Conservation (phyloP, 2,113 vertebrate genomes). For the Sterrhoptilus dennistouni region DNA sequence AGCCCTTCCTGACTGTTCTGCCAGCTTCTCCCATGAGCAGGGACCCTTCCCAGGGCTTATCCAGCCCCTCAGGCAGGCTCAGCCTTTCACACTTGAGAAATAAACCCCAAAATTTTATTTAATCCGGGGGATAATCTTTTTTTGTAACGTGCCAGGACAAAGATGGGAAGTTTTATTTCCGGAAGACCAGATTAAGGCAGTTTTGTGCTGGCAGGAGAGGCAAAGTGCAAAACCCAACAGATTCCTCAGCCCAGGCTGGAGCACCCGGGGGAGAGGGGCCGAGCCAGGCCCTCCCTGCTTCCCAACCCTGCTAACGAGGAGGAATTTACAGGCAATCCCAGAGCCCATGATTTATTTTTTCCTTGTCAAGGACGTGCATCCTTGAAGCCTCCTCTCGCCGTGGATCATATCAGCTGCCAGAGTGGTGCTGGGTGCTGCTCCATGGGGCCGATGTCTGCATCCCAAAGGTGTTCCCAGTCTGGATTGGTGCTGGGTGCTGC, state of each 20-base stretch:
- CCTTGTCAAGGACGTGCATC: conserved; percentile 37
- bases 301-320: background rate
- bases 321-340: conserved; percentile 29
- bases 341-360: conserved; percentile 20
- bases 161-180: conserved; percentile 25
- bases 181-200: background rate
- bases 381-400: background rate
- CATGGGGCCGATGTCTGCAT: rapidly evolving
- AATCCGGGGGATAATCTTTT: conserved; percentile 19
- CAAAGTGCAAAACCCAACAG: background rate
- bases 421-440: rapidly evolving
- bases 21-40: background rate
- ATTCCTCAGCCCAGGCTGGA: rapidly evolving
- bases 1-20: background rate
- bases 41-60: background rate
- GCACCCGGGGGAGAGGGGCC: background rate
- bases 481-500: background rate
- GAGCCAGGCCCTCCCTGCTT: background rate
- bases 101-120: conserved; percentile 40
- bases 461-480: background rate
- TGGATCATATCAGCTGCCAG: background rate
- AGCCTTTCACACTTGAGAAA: background rate
- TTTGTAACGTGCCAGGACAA: background rate
- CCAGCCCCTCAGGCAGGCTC: background rate
- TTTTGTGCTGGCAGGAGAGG: background rate